A percentile compares a stretch with the other conserved stretches of the same genome.
Evolutionary conservation across 2,888 invertebrate species (phyloP).

Genomic region (Euplagia quadripunctaria): DNA sequence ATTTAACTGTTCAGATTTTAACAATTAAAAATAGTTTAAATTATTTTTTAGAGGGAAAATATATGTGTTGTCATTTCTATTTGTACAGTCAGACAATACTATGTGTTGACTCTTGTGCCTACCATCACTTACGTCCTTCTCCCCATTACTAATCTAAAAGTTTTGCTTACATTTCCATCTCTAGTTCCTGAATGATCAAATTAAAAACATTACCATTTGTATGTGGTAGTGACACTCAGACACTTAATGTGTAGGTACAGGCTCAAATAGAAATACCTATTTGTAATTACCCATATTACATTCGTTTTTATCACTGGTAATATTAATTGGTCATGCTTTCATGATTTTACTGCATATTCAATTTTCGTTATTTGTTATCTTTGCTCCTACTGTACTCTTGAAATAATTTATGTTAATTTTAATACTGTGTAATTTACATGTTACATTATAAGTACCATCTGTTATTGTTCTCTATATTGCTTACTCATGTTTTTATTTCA

Average conservation of each 20-base stretch:
- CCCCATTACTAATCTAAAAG: background rate
- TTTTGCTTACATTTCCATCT: background rate
- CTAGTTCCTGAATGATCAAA: background rate
- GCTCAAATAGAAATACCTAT: background rate
- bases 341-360: conserved; percentile 22
- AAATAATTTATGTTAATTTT: conserved; percentile 23
- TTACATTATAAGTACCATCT: background rate
- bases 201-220: background rate
- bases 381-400: conserved; percentile 4
- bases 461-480: conserved; percentile 14
- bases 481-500: conserved; percentile 6
- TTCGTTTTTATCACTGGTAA: conserved; percentile 11
- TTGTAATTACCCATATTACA: background rate
- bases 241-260: background rate
- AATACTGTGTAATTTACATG: conserved; percentile 9
- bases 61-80: background rate
- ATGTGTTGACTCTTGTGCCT: background rate
- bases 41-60: background rate
- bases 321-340: conserved; percentile 26
- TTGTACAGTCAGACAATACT: background rate
- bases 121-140: background rate
- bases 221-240: background rate
- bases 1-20: background rate
- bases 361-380: conserved; percentile 23
- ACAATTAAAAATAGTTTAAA: background rate